Evolutionary conservation across 1,140 invertebrate species (phyloP), one percentile per base, ranked within the genome.

Genomic region (Heliconius himera): DNA sequence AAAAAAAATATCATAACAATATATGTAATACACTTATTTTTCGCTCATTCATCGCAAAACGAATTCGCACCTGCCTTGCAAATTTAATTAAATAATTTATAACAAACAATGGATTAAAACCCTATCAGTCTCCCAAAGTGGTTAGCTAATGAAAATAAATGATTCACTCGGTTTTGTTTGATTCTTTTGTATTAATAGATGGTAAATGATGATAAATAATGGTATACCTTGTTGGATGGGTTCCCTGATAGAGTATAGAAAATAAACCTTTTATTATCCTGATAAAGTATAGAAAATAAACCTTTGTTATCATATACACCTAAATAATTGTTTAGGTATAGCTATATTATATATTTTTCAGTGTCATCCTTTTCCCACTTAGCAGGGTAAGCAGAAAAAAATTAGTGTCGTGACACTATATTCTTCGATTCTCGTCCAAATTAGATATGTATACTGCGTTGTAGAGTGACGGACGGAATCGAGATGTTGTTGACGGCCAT

Each of bases 121-220:
- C 11, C 54, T 56, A 75, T 75, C 74, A 75, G 74, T 75, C 74
- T 75, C 74, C 9, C 29, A 74, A 46, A 74, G 49, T 54, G 73
- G 73, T 74, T 41, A 74, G 73, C 73, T 75, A 75, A 75, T 66
- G 74, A 75, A 75, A 75, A 75, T 56, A 75, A 49, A 75, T 75
- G 74, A 75, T 56, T 74, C 33, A 75, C 60, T 66, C 74, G 74
- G 8, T 75, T 54, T 75, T 75, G 51, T 74, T 49, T 13, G 16
- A 75, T 56, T 56, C 74, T 75, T 75, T 75, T 75, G 74, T 75
- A 36, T 26, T 75, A 74, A 75, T 56, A 75, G 56, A 33, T 56
- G 51, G 51, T 51, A 33, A 60, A 75, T 60, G 29, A 75, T 26
- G 29, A 75, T 36, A 60, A 75, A 49, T 66, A 66, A 73, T 3